These are phyloP conservation scores for Stegastes partitus DNA, from an alignment of 2,113 vertebrate species.

Conservation along the genomic window DNA sequence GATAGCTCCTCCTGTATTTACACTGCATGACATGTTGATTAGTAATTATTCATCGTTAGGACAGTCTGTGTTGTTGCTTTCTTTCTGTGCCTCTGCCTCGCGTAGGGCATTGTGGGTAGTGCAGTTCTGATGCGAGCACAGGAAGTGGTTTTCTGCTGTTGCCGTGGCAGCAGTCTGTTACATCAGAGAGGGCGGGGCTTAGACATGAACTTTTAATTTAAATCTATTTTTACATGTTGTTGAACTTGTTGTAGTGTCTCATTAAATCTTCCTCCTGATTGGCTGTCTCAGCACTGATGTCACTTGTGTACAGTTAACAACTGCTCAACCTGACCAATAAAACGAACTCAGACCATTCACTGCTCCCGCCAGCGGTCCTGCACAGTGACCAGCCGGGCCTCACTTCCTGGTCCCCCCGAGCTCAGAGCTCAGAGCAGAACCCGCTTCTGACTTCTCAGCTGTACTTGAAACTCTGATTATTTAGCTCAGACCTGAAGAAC, in stretches of 20 bases:
- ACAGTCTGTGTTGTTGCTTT: neutral
- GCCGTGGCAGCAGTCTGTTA: neutral
- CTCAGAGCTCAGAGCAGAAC: too few species aligned
- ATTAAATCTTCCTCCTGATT: neutral
- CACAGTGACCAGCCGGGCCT: too few species aligned
- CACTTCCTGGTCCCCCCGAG: too few species aligned
- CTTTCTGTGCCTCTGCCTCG: neutral
- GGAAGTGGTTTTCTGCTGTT: neutral
- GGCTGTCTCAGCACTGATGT: neutral
- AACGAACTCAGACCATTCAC: too few species aligned
- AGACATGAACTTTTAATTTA: neutral
- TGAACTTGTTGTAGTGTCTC: neutral
- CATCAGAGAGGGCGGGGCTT: neutral
- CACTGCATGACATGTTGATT: neutral
- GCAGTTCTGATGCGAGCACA: constrained; percentile 6
- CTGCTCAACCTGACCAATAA: too few species aligned
- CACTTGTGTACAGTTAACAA: too few species aligned
- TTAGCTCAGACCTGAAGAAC: too few species aligned
- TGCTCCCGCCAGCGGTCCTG: too few species aligned
- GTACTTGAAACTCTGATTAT: too few species aligned
- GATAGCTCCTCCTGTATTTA: constrained; percentile 8
- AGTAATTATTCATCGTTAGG: constrained; percentile 6
- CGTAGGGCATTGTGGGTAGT: constrained; percentile 51
- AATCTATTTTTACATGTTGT: constrained; percentile 33
- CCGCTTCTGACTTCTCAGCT: too few species aligned